Base-by-base conservation (phyloP, 2,888 invertebrate genomes). In the Clanis bilineata region DNA sequence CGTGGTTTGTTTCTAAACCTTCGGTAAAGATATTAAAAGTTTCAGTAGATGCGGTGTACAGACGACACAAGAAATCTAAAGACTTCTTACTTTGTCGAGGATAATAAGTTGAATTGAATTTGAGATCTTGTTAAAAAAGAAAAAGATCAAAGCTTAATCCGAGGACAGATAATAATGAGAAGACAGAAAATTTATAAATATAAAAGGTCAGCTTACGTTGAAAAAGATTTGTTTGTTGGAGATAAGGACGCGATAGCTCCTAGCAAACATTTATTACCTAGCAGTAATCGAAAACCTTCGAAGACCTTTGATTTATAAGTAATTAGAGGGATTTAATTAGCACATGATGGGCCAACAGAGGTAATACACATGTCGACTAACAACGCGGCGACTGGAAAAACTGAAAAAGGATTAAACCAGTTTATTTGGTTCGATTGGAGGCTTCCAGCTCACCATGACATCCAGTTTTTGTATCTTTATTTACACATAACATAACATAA, bases 191-290 rank as follows among this genome's bases (percentile, higher is more conserved):
- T 43, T 36, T 44, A 44, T 44, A 28, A 59, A 41, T 36, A 59
- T 36, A 59, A 43, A 43, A 56, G 38, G 43, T 39, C 22, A 59
- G 12, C 56, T 45, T 45, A 45, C 18, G 23, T 25, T 59, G 36
- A 44, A 51, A 51, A 32, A 69, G 71, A 74, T 73, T 73, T 63
- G 61, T 63, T 62, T 71, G 63, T 70, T 63, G 58, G 61, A 74
- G 73, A 74, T 77, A 76, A 79, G 68, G 73, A 69, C 73, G 76
- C 74, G 75, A 72, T 76, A 69, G 73, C 68, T 68, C 67, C 72
- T 69, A 67, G 69, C 71, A 72, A 74, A 75, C 72, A 73, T 73
- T 73, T 69, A 65, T 64, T 68, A 66, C 64, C 67, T 69, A 38
- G 36, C 32, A 56, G 64, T 69, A 66, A 68, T 66, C 66, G 65